Conservation (phyloP, 2,113 vertebrate species). For the Pomatorhinus ruficollis region DNA sequence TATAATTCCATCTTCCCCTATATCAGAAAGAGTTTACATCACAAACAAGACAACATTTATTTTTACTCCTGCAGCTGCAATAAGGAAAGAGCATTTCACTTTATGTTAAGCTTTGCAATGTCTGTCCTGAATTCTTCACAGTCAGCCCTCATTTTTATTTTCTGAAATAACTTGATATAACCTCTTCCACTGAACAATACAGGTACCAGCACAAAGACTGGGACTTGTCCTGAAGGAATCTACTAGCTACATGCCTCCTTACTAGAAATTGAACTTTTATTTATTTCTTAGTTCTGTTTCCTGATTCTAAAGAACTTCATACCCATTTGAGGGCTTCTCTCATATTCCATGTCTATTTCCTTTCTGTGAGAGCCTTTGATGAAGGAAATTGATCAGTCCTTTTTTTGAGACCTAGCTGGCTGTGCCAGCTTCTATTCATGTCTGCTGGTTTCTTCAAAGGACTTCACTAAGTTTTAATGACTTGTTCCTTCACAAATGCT, state of each 20-base stretch:
- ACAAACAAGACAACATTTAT: neutral
- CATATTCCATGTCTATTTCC: neutral
- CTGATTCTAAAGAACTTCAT: neutral
- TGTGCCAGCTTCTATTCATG: neutral
- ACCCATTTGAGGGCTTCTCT: neutral
- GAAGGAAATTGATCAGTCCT: neutral
- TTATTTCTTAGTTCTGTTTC: neutral
- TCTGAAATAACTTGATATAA: neutral
- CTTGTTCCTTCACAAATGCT: neutral
- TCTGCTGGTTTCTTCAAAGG: slow-evolving; percentile 8
- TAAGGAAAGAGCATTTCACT: neutral
- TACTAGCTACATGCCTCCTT: neutral
- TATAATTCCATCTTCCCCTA: neutral
- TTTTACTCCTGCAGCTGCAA: neutral
- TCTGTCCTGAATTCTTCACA: neutral
- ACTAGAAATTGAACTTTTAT: neutral
- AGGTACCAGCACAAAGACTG: neutral
- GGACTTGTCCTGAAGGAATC: neutral
- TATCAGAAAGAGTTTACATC: neutral
- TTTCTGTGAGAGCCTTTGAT: neutral
- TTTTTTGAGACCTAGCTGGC: neutral
- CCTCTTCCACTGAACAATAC: neutral
- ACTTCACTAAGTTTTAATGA: neutral
- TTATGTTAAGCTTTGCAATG: neutral
- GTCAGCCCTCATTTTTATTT: neutral